These are phyloP conservation scores for Sminthopsis crassicaudata DNA, from an alignment of 2,113 vertebrate genomes.

Conservation along the genomic window DNA sequence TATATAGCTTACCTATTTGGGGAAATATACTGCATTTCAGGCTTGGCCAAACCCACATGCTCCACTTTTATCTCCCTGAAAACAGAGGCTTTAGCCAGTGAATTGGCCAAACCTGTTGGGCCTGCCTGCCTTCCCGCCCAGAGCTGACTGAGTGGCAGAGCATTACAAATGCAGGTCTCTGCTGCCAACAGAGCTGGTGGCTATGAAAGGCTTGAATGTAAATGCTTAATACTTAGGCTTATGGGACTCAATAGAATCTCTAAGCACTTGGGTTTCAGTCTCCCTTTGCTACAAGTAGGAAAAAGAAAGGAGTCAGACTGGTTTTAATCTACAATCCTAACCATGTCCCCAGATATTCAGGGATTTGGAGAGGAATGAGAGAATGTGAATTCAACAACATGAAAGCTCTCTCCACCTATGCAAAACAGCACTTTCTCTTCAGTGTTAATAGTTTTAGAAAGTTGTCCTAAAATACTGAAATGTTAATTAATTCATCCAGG, in stretches of 20 bases:
- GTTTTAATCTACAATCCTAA: background rate
- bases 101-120: slow-evolving; percentile 68
- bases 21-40: background rate
- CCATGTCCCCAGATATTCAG: background rate
- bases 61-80: slow-evolving; percentile 62
- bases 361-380: background rate
- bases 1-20: background rate
- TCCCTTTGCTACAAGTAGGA: background rate
- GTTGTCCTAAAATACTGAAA: background rate
- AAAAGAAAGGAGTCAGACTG: background rate
- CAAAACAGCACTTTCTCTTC: background rate
- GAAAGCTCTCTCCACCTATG: background rate
- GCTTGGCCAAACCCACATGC: slow-evolving; percentile 13
- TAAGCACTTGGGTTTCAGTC: background rate
- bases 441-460: background rate
- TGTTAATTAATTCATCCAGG: background rate
- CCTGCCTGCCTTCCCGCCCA: slow-evolving; percentile 22
- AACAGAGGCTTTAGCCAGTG: slow-evolving; percentile 56
- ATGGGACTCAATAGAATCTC: background rate
- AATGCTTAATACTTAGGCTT: background rate
- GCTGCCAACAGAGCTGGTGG: slow-evolving; percentile 2
- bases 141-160: slow-evolving; percentile 18
- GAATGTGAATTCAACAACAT: background rate
- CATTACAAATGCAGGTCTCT: slow-evolving; percentile 17
- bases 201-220: background rate